Evolutionary conservation across 2,113 vertebrate genomes (phyloP).

Genomic region (Parotia lawesii): DNA sequence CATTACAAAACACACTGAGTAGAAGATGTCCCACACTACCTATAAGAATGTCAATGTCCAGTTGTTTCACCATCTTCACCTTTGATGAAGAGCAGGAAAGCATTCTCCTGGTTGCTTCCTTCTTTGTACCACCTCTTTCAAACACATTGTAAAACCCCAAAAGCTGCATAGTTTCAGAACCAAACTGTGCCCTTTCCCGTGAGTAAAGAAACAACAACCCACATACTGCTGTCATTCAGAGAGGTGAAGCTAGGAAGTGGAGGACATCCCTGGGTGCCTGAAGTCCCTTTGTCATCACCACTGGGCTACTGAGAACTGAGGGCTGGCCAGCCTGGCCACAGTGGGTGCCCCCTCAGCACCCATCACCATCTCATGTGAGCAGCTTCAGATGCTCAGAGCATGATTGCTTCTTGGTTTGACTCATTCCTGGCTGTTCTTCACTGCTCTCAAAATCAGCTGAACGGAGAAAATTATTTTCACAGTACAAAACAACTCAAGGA

Average conservation of each 20-base stretch:
- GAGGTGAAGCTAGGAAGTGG: background rate
- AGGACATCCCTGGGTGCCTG: background rate
- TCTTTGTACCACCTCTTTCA: background rate
- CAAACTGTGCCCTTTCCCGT: background rate
- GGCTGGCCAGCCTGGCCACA: background rate
- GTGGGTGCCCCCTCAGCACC: fast-evolving
- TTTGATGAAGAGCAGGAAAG: background rate
- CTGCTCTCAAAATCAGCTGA: background rate
- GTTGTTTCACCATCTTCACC: fast-evolving
- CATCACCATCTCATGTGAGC: fast-evolving
- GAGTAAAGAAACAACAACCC: background rate
- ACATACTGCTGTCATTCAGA: background rate
- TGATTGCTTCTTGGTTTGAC: background rate
- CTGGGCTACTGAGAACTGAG: background rate
- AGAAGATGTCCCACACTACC: background rate
- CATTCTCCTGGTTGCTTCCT: background rate
- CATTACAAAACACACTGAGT: background rate
- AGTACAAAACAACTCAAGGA: background rate
- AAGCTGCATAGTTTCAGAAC: background rate
- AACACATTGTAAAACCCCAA: background rate
- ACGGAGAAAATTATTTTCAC: background rate
- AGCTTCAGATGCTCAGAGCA: background rate
- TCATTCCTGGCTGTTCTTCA: background rate
- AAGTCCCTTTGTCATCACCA: background rate
- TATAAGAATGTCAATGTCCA: background rate